A percentile compares a stretch with the other conserved stretches of the same genome.
Conservation (phyloP, 2,888 invertebrate genomes). For the Ectemnius continuus region DNA sequence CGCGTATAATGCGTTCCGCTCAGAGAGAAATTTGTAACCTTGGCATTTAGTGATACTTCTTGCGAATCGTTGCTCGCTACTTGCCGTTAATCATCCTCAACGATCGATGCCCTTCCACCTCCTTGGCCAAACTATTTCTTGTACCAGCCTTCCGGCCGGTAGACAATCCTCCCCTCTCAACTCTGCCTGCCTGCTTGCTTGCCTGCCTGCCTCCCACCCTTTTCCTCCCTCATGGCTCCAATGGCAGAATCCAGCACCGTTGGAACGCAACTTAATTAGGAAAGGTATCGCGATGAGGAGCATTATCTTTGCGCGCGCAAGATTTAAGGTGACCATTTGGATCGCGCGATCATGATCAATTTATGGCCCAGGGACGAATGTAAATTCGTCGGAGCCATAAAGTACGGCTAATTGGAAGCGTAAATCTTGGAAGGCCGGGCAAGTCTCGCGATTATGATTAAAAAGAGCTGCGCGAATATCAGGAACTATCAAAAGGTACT, state of each 20-base stretch:
- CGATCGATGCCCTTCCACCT: constrained; percentile 13
- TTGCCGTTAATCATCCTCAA: constrained; percentile 14
- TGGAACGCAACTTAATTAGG: constrained; percentile 8
- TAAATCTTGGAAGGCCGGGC: constrained; percentile 49
- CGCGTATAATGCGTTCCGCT: constrained; percentile 29
- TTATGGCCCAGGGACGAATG: constrained; percentile 53
- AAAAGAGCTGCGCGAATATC: constrained; percentile 29
- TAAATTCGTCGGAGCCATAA: constrained; percentile 59
- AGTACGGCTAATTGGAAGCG: constrained; percentile 58
- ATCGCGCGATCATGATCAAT: constrained; percentile 50
- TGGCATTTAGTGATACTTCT: constrained; percentile 40
- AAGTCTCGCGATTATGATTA: constrained; percentile 47
- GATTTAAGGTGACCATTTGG: constrained; percentile 3
- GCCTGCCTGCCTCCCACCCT: too few relatives aligned
- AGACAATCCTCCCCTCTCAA: not conserved
- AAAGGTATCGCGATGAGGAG: not conserved
- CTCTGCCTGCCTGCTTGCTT: too few relatives aligned
- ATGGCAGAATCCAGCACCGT: not conserved
- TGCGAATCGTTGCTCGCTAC: constrained; percentile 12
- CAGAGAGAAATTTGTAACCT: constrained; percentile 41
- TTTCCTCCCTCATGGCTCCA: not conserved
- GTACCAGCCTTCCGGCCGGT: not conserved
- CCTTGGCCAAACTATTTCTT: not conserved
- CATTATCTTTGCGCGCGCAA: not conserved
- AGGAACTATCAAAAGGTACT: constrained; percentile 53